Percentiles rank a stretch among this genome's conserved stretches.
Conservation (phyloP, 2,888 invertebrate genomes). For the Selenia dentaria region DNA sequence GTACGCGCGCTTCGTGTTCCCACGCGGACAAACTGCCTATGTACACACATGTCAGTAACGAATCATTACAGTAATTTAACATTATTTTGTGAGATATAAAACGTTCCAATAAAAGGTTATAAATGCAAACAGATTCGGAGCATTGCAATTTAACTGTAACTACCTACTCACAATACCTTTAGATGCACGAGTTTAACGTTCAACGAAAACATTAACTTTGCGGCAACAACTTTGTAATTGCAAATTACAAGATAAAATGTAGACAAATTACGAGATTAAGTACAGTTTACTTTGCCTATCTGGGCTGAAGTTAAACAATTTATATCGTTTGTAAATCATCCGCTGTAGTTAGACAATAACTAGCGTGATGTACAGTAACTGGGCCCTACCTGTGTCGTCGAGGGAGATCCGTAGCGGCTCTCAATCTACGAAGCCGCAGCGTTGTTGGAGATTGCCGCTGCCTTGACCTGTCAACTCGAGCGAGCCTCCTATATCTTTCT, state of each 20-base stretch:
- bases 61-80: conserved; percentile 44
- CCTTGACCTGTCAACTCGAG: conserved; percentile 71
- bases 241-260: conserved; percentile 20
- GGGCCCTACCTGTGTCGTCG: conserved; percentile 64
- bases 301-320: background rate
- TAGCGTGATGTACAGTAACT: conserved; percentile 58
- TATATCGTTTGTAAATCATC: background rate
- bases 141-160: conserved; percentile 6
- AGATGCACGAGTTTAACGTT: conserved; percentile 23
- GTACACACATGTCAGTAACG: conserved; percentile 35
- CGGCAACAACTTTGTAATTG: conserved; percentile 32
- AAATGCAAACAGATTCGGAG: conserved; percentile 26
- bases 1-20: conserved; percentile 58
- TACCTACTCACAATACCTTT: conserved; percentile 15
- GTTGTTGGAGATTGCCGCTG: conserved; percentile 55
- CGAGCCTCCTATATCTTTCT: conserved; percentile 59
- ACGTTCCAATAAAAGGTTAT: conserved; percentile 16
- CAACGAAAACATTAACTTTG: conserved; percentile 18
- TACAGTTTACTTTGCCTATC: conserved; percentile 11
- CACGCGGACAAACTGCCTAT: conserved; percentile 46
- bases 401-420: conserved; percentile 57
- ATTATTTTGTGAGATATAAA: conserved; percentile 17
- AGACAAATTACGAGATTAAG: conserved; percentile 11
- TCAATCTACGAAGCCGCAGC: conserved; percentile 54
- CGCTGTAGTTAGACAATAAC: conserved; percentile 4